A percentile compares a stretch with the other conserved stretches of the same genome.
phyloP scores from a whole-genome alignment of 1,140 invertebrate genomes.

The Palaemon carinicauda region DNA sequence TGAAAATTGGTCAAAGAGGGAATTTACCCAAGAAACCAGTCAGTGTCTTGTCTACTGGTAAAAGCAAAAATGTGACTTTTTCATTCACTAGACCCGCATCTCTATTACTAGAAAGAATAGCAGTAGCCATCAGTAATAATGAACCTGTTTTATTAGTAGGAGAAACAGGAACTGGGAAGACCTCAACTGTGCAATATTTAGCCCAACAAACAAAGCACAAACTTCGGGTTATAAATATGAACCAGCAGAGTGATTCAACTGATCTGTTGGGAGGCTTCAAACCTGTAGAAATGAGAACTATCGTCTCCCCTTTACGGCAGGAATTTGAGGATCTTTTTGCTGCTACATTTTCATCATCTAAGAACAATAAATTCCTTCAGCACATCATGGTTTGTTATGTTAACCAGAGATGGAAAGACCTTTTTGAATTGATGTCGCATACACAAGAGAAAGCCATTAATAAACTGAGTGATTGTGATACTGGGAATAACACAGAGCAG shows the following conservation, averaged over 20 bases:
- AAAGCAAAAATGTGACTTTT: constrained; percentile 65
- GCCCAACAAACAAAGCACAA: constrained; percentile 81
- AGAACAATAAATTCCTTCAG: constrained; percentile 85
- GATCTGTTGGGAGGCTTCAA: constrained; percentile 98
- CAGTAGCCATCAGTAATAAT: constrained; percentile 79
- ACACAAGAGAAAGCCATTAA: constrained; percentile 76
- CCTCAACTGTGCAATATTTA: constrained; percentile 93
- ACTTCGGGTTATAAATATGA: constrained; percentile 98
- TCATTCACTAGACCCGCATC: constrained; percentile 82
- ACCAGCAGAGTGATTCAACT: constrained; percentile 96
- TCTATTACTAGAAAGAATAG: constrained; percentile 86
- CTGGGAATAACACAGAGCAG: not conserved
- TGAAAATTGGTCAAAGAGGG: constrained; percentile 70
- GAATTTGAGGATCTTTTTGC: constrained; percentile 88
- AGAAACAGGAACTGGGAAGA: constrained; percentile 99
- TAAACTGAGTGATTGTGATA: constrained; percentile 55
- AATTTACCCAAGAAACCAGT: constrained; percentile 63
- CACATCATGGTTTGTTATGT: constrained; percentile 72
- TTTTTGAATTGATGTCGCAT: constrained; percentile 80
- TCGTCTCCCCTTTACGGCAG: constrained; percentile 81
- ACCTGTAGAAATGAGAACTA: constrained; percentile 88
- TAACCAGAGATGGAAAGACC: constrained; percentile 61
- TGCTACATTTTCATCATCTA: constrained; percentile 78
- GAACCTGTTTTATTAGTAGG: constrained; percentile 96
- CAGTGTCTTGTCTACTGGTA: not conserved